Percentiles rank a stretch among this genome's conserved stretches.
Evolutionary conservation across 2,113 vertebrate genomes (phyloP).

Genomic region (Tringa solitaria): DNA sequence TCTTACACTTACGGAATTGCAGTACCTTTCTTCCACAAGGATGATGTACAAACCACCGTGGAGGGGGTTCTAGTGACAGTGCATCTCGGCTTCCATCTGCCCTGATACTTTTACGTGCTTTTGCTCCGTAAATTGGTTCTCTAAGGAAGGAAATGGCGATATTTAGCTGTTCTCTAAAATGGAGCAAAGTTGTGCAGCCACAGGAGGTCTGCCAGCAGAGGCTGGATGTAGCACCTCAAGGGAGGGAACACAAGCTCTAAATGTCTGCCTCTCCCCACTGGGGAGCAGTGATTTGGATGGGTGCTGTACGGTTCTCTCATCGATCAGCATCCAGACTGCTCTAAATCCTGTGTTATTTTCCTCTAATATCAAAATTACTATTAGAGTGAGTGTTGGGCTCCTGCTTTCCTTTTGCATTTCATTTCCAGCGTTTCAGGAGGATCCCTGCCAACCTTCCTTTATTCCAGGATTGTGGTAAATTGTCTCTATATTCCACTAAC

Average conservation of each 20-base stretch:
- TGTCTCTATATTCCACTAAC: neutral
- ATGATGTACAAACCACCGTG: fast-evolving
- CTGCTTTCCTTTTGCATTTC: neutral
- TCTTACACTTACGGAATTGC: neutral
- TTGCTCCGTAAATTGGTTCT: neutral
- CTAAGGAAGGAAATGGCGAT: neutral
- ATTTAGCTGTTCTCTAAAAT: neutral
- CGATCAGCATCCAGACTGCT: neutral
- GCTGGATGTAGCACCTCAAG: fast-evolving
- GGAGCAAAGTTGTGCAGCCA: neutral
- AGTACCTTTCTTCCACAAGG: neutral
- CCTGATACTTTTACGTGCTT: neutral
- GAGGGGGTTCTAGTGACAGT: neutral
- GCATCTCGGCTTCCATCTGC: neutral
- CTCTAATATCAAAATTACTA: neutral
- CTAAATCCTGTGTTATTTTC: neutral
- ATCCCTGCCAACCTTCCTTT: neutral
- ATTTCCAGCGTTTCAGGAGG: neutral
- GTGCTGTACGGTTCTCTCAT: neutral
- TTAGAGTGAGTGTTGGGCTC: neutral
- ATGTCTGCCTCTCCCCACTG: neutral
- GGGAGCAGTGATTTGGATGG: neutral
- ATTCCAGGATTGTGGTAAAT: too few species aligned
- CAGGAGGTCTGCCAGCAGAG: neutral
- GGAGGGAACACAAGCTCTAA: neutral